These are phyloP conservation scores for Ischnus inquisitorius DNA, from an alignment of 2,888 invertebrate species.

Conservation along the genomic window DNA sequence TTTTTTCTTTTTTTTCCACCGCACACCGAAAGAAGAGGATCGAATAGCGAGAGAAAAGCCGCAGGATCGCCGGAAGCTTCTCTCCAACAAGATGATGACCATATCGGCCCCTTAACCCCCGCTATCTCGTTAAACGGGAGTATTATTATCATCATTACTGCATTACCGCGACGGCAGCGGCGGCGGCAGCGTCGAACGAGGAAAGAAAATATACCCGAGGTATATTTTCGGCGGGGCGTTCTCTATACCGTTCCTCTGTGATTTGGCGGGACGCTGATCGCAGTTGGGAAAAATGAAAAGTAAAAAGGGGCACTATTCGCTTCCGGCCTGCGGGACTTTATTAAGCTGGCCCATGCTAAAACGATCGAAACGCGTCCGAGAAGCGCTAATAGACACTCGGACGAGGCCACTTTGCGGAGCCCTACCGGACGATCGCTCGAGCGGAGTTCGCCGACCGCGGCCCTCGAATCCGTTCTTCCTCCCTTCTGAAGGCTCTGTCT, in stretches of 20 bases:
- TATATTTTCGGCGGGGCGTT: conserved; percentile 28
- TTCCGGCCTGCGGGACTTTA: conserved; percentile 59
- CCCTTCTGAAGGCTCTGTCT: conserved; percentile 51
- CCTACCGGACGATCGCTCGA: conserved; percentile 62
- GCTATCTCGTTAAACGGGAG: conserved; percentile 68
- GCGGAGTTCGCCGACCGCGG: conserved; percentile 67
- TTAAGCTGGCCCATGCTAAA: conserved; percentile 56
- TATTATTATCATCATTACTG: conserved; percentile 68
- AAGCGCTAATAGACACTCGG: conserved; percentile 69
- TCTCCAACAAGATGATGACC: conserved; percentile 64
- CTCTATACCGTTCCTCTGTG: conserved; percentile 59
- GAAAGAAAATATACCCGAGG: not conserved
- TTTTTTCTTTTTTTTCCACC: not conserved
- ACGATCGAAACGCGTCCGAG: conserved; percentile 64
- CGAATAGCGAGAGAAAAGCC: conserved; percentile 58
- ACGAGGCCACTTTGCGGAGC: conserved; percentile 55
- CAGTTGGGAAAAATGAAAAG: not conserved
- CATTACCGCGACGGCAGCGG: conserved; percentile 48
- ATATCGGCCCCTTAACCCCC: conserved; percentile 48
- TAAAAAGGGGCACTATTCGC: conserved; percentile 8
- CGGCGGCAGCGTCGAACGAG: not conserved
- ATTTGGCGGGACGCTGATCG: conserved; percentile 60
- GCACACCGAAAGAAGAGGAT: not conserved
- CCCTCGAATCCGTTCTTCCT: conserved; percentile 47
- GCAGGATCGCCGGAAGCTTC: conserved; percentile 64